These are phyloP conservation scores for Trilocha varians DNA, from an alignment of 2,888 invertebrate species.

Conservation along the genomic window DNA sequence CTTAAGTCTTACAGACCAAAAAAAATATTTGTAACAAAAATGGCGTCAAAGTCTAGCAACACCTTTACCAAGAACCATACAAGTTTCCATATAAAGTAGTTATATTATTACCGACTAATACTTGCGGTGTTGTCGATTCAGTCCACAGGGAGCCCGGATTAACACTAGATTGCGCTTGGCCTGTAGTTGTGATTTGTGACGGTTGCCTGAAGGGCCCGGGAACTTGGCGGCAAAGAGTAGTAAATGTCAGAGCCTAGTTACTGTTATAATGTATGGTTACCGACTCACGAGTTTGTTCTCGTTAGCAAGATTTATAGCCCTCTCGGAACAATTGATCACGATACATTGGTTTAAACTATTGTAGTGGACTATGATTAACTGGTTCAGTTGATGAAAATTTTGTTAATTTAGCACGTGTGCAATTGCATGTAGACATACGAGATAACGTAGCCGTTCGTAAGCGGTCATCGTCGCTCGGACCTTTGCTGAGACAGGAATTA, in stretches of 20 bases:
- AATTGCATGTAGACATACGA: too few species aligned
- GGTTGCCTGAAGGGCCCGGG: background rate
- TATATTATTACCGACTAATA: background rate
- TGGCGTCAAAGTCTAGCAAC: too few species aligned
- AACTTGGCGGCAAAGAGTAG: background rate
- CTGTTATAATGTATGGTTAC: background rate
- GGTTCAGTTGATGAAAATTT: too few species aligned
- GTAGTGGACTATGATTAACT: too few species aligned
- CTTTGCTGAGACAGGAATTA: too few species aligned
- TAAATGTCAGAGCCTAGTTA: background rate
- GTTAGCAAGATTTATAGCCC: background rate
- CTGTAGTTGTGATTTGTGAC: background rate
- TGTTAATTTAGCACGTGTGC: too few species aligned
- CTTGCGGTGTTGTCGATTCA: background rate
- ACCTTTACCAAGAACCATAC: too few species aligned
- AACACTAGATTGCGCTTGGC: background rate
- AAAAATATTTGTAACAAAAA: too few species aligned
- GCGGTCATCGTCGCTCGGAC: too few species aligned
- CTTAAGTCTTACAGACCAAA: too few species aligned
- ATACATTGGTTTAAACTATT: background rate
- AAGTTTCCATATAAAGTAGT: background rate
- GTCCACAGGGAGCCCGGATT: background rate
- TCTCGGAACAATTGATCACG: background rate
- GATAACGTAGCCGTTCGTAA: too few species aligned
- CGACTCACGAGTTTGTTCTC: background rate